phyloP scores from a whole-genome alignment of 2,888 invertebrate genomes.

The Hecatera dysodea region DNA sequence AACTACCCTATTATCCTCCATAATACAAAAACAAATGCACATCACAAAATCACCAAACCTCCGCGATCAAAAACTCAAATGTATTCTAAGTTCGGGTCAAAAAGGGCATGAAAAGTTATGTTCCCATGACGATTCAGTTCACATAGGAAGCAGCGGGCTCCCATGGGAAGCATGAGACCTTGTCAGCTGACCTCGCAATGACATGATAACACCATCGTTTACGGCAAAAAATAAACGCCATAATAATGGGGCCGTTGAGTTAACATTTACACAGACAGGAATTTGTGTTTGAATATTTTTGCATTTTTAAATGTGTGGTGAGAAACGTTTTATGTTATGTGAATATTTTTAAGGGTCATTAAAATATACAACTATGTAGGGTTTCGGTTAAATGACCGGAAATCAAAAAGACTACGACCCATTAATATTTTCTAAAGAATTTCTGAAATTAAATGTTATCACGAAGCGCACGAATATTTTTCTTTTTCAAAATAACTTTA shows the following conservation, averaged over 20 bases:
- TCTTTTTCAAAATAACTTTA: no score
- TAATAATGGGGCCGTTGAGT: slow-evolving; percentile 20
- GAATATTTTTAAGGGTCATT: not conserved
- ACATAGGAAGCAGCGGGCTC: slow-evolving; percentile 67
- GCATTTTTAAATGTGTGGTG: not conserved
- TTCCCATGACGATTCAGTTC: slow-evolving; percentile 67
- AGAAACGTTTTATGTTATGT: not conserved
- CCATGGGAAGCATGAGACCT: slow-evolving; percentile 67
- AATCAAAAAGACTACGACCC: no score
- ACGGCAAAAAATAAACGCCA: slow-evolving; percentile 58
- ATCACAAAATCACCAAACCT: no score
- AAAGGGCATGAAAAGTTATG: slow-evolving; percentile 49
- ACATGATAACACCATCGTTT: slow-evolving; percentile 54
- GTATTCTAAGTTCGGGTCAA: slow-evolving; percentile 9
- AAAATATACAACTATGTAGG: no score
- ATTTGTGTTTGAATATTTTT: slow-evolving; percentile 39
- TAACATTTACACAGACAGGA: slow-evolving; percentile 48
- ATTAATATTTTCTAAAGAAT: no score
- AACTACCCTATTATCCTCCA: no score
- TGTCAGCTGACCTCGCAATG: slow-evolving; percentile 66
- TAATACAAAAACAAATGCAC: not conserved
- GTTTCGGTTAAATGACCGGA: no score
- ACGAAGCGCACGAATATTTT: no score
- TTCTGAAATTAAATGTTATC: no score
- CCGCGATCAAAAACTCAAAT: no score